Evolutionary conservation across 2,113 vertebrate species (phyloP).

Genomic region (Anguilla rostrata): DNA sequence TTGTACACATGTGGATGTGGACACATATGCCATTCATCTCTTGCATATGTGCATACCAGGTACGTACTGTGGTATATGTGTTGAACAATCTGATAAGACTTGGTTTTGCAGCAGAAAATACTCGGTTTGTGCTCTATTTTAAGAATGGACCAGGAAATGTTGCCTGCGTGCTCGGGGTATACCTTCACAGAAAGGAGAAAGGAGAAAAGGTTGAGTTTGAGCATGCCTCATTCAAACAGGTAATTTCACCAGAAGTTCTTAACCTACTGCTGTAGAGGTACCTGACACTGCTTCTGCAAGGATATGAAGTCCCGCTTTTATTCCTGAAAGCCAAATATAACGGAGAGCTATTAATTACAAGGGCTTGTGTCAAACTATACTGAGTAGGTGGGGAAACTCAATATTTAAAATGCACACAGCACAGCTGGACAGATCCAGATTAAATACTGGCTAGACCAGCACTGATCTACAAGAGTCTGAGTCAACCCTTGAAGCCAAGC

Average conservation of each 20-base stretch:
- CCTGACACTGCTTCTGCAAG: not conserved
- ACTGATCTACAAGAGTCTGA: not conserved
- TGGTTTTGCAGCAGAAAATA: constrained; percentile 87
- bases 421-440: not conserved
- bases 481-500: not conserved
- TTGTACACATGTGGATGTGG: constrained; percentile 45
- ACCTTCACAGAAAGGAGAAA: not conserved
- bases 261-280: not conserved
- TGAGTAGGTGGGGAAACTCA: not conserved
- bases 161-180: constrained; percentile 38
- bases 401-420: not conserved
- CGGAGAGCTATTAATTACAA: not conserved
- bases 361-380: not conserved
- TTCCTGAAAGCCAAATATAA: not conserved
- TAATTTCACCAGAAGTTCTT: not conserved
- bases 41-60: constrained; percentile 72
- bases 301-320: not conserved
- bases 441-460: not conserved
- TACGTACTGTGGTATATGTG: constrained; percentile 65
- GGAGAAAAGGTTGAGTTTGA: not conserved
- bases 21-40: constrained; percentile 68
- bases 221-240: not conserved
- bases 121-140: constrained; percentile 91
- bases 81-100: constrained; percentile 64
- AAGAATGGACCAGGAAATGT: constrained; percentile 54